phyloP scores from a whole-genome alignment of 2,888 invertebrate species.

The Gasteruption jaculator region DNA sequence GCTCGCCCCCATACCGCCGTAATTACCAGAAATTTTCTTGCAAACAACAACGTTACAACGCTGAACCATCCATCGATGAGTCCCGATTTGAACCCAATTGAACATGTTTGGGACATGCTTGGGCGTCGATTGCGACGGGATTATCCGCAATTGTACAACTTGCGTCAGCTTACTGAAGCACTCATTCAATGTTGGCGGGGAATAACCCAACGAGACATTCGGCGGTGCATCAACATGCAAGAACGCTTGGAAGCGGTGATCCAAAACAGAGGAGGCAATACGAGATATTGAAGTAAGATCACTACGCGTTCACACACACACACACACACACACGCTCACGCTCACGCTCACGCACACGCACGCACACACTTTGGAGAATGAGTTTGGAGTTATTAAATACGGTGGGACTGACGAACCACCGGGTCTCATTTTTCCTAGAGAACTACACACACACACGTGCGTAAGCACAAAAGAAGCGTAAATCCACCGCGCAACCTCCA shows the following conservation, averaged over 20 bases:
- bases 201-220: constrained; percentile 8
- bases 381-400: too few species aligned
- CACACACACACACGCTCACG: background rate
- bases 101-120: constrained; percentile 20
- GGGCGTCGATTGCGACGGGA: constrained; percentile 14
- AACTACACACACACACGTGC: constrained; percentile 4
- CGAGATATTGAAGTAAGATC: constrained; percentile 7
- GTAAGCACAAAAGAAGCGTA: constrained; percentile 4
- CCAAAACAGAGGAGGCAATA: constrained; percentile 12
- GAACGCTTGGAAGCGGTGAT: constrained; percentile 10
- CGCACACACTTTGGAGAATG: too few species aligned
- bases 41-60: constrained; percentile 8
- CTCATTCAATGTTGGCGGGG: background rate
- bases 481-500: constrained; percentile 18
- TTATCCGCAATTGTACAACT: constrained; percentile 12
- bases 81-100: constrained; percentile 19
- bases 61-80: constrained; percentile 17
- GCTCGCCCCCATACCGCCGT: constrained; percentile 18
- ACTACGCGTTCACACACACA: background rate
- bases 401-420: too few species aligned
- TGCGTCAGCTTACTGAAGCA: background rate
- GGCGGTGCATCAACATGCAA: constrained; percentile 17
- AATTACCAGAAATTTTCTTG: constrained; percentile 13
- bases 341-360: background rate
- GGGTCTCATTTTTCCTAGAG: too few species aligned